phyloP scores from a whole-genome alignment of 37 sponge, comb jelly and placozoan species.

The Cliona cf. orientalis region DNA sequence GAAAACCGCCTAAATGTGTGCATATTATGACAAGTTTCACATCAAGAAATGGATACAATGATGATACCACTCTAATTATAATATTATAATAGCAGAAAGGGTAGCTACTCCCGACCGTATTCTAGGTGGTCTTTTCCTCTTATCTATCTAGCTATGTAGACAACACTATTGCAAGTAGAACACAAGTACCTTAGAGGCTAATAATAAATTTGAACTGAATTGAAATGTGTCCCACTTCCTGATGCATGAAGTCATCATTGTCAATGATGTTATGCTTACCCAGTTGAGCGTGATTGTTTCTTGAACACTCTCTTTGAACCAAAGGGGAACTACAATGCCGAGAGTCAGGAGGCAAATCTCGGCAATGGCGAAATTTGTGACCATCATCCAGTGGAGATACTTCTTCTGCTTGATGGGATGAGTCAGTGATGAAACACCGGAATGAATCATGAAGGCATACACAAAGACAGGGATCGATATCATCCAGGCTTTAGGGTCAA shows the following conservation, averaged over 20 bases:
- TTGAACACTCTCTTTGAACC: conserved; percentile 59
- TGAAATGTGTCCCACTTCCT: conserved; percentile 78
- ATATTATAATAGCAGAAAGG: too few relatives aligned
- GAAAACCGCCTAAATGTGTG: background rate
- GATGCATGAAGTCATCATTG: too few relatives aligned
- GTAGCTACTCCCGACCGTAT: too few relatives aligned
- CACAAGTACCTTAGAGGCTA: too few relatives aligned
- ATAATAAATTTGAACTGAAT: too few relatives aligned
- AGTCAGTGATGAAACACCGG: conserved; percentile 75
- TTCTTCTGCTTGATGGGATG: conserved; percentile 77
- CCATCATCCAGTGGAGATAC: conserved; percentile 51
- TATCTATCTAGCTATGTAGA: too few relatives aligned
- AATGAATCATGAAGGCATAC: conserved; percentile 83
- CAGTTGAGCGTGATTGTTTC: conserved; percentile 87
- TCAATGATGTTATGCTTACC: conserved; percentile 76
- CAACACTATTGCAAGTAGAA: too few relatives aligned
- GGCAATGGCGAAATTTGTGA: conserved; percentile 52
- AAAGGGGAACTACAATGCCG: conserved; percentile 78
- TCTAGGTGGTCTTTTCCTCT: too few relatives aligned
- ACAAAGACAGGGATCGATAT: conserved; percentile 77
- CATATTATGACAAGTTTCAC: too few relatives aligned
- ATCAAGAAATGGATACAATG: too few relatives aligned
- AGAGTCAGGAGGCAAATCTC: conserved; percentile 60
- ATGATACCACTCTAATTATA: too few relatives aligned
- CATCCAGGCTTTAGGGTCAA: conserved; percentile 75